Base-by-base conservation (phyloP, 2,113 vertebrate genomes). In the Microtus oregoni region DNA sequence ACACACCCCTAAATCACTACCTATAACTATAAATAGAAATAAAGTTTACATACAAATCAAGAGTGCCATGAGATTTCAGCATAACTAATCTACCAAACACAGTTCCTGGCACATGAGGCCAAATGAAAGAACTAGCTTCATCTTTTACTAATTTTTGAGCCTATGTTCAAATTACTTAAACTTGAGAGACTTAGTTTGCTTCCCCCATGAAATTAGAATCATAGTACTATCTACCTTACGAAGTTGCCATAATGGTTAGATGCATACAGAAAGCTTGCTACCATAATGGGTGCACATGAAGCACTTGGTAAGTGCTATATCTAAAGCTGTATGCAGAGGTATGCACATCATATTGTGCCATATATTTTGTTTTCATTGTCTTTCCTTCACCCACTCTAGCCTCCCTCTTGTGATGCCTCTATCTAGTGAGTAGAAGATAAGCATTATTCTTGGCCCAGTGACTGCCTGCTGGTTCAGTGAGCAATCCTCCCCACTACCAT, bases 311-410 rank as follows among this genome's bases (percentile, higher is more conserved):
- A 96, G 63, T 28, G 26, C 26, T 67, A 7, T 58, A 58, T 58
- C 55, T 58, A 58, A 58, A 58, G 55, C 17, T 58, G 55, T 58
- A 58, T 58, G 55, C 55, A 20, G 55, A 58, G 55, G 55, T 91
- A 26, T 91, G 65, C 30, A 50, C 28, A 12, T 79, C 41, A 72
- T 52, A 78, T 75, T 91, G 47, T 96, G 73, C 38, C 95, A 15
- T 73, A 35, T 90, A 86, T 3, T 89, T 94, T 95, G 58, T 92
- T 90, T 91, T 38, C 50, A 75, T 94, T 95, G 38, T 94, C 19
- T 83, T 82, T 20, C 72, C 19, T 35, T 92, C 61, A 92, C 15
- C 50, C 86, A 83, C 35, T 55, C 26, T 30, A 61, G 17, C 72
- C 35, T 94, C 58, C 52, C 6, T 67, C 72, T 20, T 88, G 58